Evolutionary conservation across 2,888 invertebrate genomes (phyloP).

Genomic region (Dryobotodes eremita): DNA sequence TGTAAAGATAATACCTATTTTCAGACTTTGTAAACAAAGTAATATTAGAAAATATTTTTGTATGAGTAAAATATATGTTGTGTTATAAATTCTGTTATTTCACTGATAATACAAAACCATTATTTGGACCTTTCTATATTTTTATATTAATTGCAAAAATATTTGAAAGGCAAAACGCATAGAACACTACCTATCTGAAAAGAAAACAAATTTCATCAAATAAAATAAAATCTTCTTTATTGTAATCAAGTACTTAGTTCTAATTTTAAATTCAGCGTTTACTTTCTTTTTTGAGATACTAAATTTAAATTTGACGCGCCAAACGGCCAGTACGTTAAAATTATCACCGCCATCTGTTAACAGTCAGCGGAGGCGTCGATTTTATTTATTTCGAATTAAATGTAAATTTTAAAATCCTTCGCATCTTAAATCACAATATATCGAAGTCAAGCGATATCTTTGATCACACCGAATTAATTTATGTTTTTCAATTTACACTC

Average conservation of each 20-base stretch:
- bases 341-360: constrained; percentile 59
- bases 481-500: constrained; percentile 56
- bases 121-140: not conserved
- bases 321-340: constrained; percentile 52
- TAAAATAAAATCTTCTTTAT: not conserved
- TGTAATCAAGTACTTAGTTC: constrained; percentile 26
- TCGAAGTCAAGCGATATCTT: constrained; percentile 65
- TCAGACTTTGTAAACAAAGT: constrained; percentile 75
- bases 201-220: not conserved
- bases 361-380: constrained; percentile 40
- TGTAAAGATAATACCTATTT: constrained; percentile 72
- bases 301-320: constrained; percentile 50
- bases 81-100: constrained; percentile 56
- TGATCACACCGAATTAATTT: constrained; percentile 64
- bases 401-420: constrained; percentile 55
- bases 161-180: not conserved
- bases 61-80: constrained; percentile 68
- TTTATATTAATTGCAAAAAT: not conserved
- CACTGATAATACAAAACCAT: constrained; percentile 9
- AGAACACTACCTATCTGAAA: not conserved
- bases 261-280: constrained; percentile 25
- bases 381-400: constrained; percentile 55
- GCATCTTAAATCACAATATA: constrained; percentile 63
- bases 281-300: constrained; percentile 13
- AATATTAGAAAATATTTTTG: constrained; percentile 73